Conservation (phyloP, 2,888 invertebrate genomes). For the Zygaena filipendulae region DNA sequence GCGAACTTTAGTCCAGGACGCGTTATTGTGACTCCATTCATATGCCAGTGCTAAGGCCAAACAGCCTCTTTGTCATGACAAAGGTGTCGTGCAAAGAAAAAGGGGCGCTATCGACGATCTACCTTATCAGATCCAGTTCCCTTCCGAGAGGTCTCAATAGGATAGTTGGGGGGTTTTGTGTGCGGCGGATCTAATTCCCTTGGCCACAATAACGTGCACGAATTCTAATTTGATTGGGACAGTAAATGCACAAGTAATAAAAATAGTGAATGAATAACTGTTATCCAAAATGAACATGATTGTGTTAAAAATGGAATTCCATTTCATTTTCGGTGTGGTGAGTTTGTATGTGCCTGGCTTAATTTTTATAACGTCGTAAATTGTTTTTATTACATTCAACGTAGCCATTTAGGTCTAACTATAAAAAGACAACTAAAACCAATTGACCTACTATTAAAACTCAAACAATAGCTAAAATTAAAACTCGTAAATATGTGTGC, state of each 20-base stretch:
- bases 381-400: no score
- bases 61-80: conserved; percentile 66
- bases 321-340: no score
- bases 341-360: no score
- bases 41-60: conserved; percentile 62
- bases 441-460: no score
- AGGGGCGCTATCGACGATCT: conserved; percentile 64
- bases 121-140: conserved; percentile 66
- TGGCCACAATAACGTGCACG: conserved; percentile 50
- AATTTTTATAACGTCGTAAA: no score
- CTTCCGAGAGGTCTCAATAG: conserved; percentile 66
- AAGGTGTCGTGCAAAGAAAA: conserved; percentile 68
- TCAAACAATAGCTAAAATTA: no score
- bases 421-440: no score
- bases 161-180: conserved; percentile 54
- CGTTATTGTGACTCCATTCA: conserved; percentile 67
- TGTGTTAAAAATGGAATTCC: no score
- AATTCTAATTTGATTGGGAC: conserved; percentile 51
- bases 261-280: no score
- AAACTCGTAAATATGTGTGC: no score
- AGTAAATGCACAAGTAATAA: conserved; percentile 34
- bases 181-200: conserved; percentile 63
- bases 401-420: no score
- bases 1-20: conserved; percentile 55
- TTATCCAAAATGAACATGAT: no score